Conservation (phyloP, 2,797 vertebrate species). For the Arrhamphus sclerolepis region DNA sequence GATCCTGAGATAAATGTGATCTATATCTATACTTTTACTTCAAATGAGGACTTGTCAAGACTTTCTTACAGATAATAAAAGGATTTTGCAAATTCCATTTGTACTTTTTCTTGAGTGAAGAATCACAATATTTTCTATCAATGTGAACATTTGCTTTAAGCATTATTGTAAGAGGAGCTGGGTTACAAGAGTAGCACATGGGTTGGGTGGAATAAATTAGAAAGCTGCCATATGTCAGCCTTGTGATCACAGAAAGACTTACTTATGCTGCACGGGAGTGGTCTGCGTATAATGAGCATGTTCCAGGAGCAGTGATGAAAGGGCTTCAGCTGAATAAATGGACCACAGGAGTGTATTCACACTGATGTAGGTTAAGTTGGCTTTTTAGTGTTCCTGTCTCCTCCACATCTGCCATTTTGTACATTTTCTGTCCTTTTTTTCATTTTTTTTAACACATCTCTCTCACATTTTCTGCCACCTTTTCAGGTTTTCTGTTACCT, state of each 20-base stretch:
- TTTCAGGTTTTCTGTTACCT: constrained; percentile 6
- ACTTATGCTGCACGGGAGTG: constrained; percentile 54
- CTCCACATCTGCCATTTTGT: constrained; percentile 13
- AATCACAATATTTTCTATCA: too few species aligned
- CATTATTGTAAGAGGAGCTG: constrained; percentile 22
- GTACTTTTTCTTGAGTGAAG: too few species aligned
- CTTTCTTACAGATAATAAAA: too few species aligned
- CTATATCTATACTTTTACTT: too few species aligned
- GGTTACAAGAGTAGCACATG: constrained; percentile 26
- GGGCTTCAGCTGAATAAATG: constrained; percentile 10
- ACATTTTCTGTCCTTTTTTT: constrained; percentile 6
- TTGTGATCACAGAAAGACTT: constrained; percentile 62
- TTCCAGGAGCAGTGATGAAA: constrained; percentile 45
- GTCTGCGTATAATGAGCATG: constrained; percentile 61
- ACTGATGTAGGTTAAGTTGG: constrained; percentile 28
- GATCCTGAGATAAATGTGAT: too few species aligned
- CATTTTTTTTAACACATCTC: constrained; percentile 2
- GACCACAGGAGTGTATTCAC: constrained; percentile 20
- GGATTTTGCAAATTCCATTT: too few species aligned
- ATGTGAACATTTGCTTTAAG: not conserved
- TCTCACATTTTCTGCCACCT: constrained; percentile 6
- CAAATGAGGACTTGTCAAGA: too few species aligned
- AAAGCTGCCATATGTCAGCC: constrained; percentile 60
- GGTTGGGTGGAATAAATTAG: constrained; percentile 58
- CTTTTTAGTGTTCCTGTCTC: constrained; percentile 2